Evolutionary conservation across 2,113 vertebrate species (phyloP), one percentile per base, ranked within the genome.

Genomic region (Malurus cyaneus): DNA sequence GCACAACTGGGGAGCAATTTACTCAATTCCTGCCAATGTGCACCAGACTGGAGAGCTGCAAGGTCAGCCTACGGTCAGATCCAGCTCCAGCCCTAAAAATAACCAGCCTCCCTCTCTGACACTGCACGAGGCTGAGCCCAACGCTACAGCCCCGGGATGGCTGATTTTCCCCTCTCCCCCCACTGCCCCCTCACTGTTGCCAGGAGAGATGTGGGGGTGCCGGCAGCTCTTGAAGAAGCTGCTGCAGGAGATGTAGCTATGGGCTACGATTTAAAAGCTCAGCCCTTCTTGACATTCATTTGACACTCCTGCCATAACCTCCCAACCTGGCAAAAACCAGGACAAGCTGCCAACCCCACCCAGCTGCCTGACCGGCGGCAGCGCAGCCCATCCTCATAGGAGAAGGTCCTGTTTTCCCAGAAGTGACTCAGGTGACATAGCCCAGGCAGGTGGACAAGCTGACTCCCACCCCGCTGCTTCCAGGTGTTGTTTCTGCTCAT

Each of bases 61-160:
- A 96, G 95, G 94, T 93, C 85, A 89, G 23, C 39, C 74, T 39
- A 24, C 18, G 36, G 93, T 85, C 95, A 94, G 47, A 73, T 31
- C 21, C 60, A 31, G 71, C 85, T 64, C 77, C 16, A 16, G 80
- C 94, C 94, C 89, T 96, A 94, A 96, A 96, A 96, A 96, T 92
- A 96, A 80, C 78, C 74, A n/a, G 36, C 44, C 69, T 73, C 34
- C 5, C 52, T 19, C 70, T 25, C 50, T 86, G 71, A 46, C n/a
- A 56, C 24, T 56, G 87, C 70, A 18, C 17, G 4, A 42, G 64
- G 72, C 80, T 54, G 83, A 84, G 11, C 46, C 11, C 60, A 36
- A 64, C 57, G 5, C 32, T 32, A 15, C 60, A 46, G 79, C 86
- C 57, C 8, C 0, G 0, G 47, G 15, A 31, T 21, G 57, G 50